Evolutionary conservation across 2,797 vertebrate species (phyloP), one percentile per base, ranked within the genome.

Genomic region (Eremophila alpestris): DNA sequence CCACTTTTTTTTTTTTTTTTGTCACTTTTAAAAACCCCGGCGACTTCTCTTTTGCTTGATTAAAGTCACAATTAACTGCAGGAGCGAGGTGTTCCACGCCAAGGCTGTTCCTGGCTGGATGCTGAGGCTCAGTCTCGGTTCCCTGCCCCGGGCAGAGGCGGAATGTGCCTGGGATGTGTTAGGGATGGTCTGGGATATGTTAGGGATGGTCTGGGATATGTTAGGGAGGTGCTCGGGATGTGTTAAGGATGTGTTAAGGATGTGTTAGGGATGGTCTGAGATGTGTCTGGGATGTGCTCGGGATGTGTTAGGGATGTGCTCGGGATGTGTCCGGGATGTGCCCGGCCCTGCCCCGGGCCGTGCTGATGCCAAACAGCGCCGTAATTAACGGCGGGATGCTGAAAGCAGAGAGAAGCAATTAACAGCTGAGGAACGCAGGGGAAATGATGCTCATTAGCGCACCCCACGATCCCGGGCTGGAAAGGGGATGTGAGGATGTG

Each of bases 21-120:
- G 59, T 52, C 52, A 13, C 88, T 89, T 75, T 30, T 13, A 19
- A 75, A 82, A 92, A 19, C 22, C 24, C 16, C 5, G 2, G 45
- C 5, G 30, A 40, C 83, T 82, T 63, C 21, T 74, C 73, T 64
- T 69, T 65, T 10, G 41, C 67, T 48, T 85, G 84, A 69, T 90
- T 73, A 73, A 83, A 93, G 78, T 27, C 91, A 89, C 94, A 94
- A 95, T 95, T 92, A 87, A 92, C 94, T 26, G 92, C 13, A 43
- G 94, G 92, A 74, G 74, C 22, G 74, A 87, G 70, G 67, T 2
- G 11, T 41, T 91, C 93, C 69, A n/a, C 84, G 43, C 89, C 96
- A 91, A 94, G 3, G 20, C 68, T 8, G 40, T 7, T 21, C 18
- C 69, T 12, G 54, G 63, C 56, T 6, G 30, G 78, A 7, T 34